phyloP scores from a whole-genome alignment of 2,888 invertebrate species.

The Dryadula phaetusa region DNA sequence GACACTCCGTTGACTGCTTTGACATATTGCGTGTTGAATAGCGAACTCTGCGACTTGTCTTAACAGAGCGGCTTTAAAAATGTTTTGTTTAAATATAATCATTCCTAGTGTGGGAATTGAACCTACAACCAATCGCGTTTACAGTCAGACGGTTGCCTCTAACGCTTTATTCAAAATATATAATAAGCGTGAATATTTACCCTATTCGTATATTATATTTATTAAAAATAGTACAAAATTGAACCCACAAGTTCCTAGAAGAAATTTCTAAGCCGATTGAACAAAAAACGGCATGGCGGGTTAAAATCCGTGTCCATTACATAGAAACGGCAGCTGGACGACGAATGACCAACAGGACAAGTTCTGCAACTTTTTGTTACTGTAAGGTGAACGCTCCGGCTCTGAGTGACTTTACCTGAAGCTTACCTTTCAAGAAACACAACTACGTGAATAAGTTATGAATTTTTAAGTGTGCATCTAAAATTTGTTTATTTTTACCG shows the following conservation, averaged over 20 bases:
- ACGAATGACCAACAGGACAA: neutral
- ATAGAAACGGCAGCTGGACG: neutral
- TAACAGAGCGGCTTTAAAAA: no score
- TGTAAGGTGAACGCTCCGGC: constrained; percentile 7
- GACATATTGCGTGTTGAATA: no score
- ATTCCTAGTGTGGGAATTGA: no score
- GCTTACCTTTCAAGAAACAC: neutral
- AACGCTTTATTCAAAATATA: no score
- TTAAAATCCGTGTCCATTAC: neutral
- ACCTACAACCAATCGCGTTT: no score
- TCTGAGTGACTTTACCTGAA: neutral
- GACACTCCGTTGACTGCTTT: no score
- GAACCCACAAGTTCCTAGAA: neutral
- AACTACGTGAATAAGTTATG: neutral
- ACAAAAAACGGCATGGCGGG: constrained; percentile 10
- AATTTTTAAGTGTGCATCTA: neutral
- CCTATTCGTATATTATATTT: no score
- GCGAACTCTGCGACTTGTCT: no score
- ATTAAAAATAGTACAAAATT: neutral
- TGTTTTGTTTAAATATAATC: no score
- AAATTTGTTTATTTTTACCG: no score
- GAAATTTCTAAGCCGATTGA: neutral
- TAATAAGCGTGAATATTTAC: no score
- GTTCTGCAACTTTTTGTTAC: constrained; percentile 2
- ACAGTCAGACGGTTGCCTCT: no score